Base-by-base conservation (phyloP, 2,797 vertebrate genomes). In the Odontamblyopus lacepedii region DNA sequence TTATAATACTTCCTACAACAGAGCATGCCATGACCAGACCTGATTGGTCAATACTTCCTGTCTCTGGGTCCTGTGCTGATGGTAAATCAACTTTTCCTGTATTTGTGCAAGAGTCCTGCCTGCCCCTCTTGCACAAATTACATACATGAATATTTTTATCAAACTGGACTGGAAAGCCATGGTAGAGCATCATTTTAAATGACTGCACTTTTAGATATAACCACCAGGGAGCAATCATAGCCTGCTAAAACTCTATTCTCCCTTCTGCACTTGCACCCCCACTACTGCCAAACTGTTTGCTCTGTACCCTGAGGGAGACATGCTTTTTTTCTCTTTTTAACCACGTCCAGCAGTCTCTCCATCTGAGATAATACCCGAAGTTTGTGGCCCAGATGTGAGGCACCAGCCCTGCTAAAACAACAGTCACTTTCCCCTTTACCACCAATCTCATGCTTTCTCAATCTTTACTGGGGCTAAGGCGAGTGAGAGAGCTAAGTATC, bases 321-420 rank as follows among this genome's bases (percentile, higher is more conserved):
- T 87, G 78, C 38, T 60, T 29, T 57, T 48, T 69, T 72, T 13
- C 60, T 63, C 61, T 63, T 76, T 65, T 73, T 71, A 67, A 71
- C 79, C 74, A 67, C 50, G 44, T 87, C 83, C 73, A 87, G 87
- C 73, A 86, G 87, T 79, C 80, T 88, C 83, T 86, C 83, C 84
- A 76, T 88, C 79, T 85, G 80, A 82, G 85, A 91, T 89, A 87
- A 84, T 76, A 75, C 63, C 64, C 64, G 23, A 26, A 27, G 77
- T 77, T 90, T 88, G 87, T 78, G 81, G 82, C 76, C 87, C 91
- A 93, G 91, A 92, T 92, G 89, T 91, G 78, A 82, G 78, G 86
- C 79, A 86, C 84, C 82, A 85, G 74, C 63, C 69, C 72, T 0
- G 64, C 71, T 77, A 67, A 71, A 74, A 78, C 76, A 70, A 69